A percentile compares a stretch with the other conserved stretches of the same genome.
phyloP scores from a whole-genome alignment of 64 coral and sea anemone genomes.

The Montipora foliosa region DNA sequence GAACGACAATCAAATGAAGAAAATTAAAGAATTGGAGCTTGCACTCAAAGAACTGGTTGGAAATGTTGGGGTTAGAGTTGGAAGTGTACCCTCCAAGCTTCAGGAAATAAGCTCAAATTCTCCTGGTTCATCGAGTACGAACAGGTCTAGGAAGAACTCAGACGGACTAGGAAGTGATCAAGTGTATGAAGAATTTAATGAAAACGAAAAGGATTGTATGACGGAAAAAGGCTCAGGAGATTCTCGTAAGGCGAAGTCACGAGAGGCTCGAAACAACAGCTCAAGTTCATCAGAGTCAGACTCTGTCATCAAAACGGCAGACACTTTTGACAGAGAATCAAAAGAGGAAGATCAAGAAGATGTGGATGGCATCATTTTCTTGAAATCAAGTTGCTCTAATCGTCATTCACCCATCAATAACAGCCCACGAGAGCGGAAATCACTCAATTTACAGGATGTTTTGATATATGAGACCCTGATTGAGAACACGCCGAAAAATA shows the following conservation, averaged over 20 bases:
- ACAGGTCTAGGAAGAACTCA: constrained; percentile 8
- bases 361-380: constrained; percentile 3
- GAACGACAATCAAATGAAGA: constrained; percentile 28
- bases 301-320: constrained; percentile 9
- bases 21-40: constrained; percentile 44
- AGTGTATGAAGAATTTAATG: constrained; percentile 18
- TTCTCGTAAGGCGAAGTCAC: background rate
- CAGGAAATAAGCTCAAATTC: background rate
- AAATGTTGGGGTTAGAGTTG: constrained; percentile 18
- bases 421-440: background rate
- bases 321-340: constrained; percentile 3
- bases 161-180: constrained; percentile 4
- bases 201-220: background rate
- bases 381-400: constrained; percentile 7
- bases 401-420: background rate
- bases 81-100: background rate
- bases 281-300: constrained; percentile 16
- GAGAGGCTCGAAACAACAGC: background rate
- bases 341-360: constrained; percentile 2
- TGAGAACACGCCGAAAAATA: background rate
- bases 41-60: constrained; percentile 38
- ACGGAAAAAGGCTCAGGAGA: background rate
- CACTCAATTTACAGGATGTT: constrained; percentile 16
- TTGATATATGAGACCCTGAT: constrained; percentile 35
- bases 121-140: constrained; percentile 3